Evolutionary conservation across 2,113 vertebrate genomes (phyloP).

Genomic region (Anser brachyrhynchus): DNA sequence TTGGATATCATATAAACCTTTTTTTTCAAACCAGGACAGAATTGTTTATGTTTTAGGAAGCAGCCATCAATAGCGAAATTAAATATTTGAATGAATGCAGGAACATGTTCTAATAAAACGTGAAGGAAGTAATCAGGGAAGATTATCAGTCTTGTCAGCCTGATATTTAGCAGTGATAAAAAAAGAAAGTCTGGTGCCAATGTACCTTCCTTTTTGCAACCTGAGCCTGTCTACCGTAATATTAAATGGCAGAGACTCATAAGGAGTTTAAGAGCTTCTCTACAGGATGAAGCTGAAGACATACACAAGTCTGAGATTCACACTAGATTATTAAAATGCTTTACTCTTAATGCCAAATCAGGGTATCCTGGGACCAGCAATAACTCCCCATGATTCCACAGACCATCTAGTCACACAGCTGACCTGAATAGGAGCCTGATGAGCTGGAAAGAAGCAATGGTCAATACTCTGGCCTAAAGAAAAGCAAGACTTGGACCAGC

Average conservation of each 20-base stretch:
- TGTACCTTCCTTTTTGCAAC: not conserved
- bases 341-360: not conserved
- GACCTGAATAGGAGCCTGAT: not conserved
- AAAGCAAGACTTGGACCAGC: not conserved
- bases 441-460: not conserved
- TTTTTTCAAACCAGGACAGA: constrained; percentile 11
- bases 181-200: not conserved
- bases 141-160: not conserved
- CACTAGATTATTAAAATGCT: constrained; percentile 15
- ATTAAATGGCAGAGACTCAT: constrained; percentile 34
- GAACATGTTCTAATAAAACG: constrained; percentile 39
- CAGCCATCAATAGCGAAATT: constrained; percentile 53
- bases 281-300: constrained; percentile 13
- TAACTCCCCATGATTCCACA: not conserved
- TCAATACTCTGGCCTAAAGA: not conserved
- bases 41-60: constrained; percentile 44
- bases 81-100: constrained; percentile 58
- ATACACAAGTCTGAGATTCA: not conserved
- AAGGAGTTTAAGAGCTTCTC: constrained; percentile 39
- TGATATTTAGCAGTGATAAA: constrained; percentile 34
- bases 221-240: not conserved
- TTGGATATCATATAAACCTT: constrained; percentile 1
- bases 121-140: constrained; percentile 43
- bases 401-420: not conserved
- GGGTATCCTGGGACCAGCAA: not conserved